Conservation (phyloP, 2,113 vertebrate species). For the Sinocyclocheilus rhinocerous region DNA sequence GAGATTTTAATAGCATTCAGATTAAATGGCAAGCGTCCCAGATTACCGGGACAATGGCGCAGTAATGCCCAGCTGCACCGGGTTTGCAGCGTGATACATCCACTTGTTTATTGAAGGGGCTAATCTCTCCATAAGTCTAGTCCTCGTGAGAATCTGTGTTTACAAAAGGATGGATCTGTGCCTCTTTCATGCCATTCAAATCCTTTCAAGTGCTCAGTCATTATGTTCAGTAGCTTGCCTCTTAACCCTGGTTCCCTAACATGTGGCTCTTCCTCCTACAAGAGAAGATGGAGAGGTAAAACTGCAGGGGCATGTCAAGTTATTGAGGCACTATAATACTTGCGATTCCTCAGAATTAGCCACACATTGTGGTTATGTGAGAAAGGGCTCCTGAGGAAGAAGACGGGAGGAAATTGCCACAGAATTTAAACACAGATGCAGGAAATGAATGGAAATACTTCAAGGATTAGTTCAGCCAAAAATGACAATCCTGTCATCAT, state of each 20-base stretch:
- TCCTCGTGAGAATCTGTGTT: conserved; percentile 43
- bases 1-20: conserved; percentile 44
- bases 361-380: conserved; percentile 1
- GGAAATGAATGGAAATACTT: conserved; percentile 5
- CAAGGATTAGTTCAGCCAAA: background rate
- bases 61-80: conserved; percentile 49
- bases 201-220: conserved; percentile 54
- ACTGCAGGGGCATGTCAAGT: conserved; percentile 47
- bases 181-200: conserved; percentile 48
- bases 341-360: conserved; percentile 40
- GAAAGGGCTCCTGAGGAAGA: background rate
- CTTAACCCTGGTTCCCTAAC: conserved; percentile 44
- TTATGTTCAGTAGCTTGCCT: conserved; percentile 48
- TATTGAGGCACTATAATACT: conserved; percentile 45
- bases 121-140: conserved; percentile 47
- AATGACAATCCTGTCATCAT: background rate
- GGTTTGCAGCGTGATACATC: conserved; percentile 41
- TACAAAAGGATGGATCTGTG: conserved; percentile 37
- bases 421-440: background rate
- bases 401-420: background rate
- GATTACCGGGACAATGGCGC: conserved; percentile 40
- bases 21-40: conserved; percentile 49
- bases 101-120: conserved; percentile 48
- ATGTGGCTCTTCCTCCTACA: conserved; percentile 33
- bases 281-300: conserved; percentile 13